Conservation (phyloP, 2,888 invertebrate genomes). For the Cataglyphis rosenhaueri region DNA sequence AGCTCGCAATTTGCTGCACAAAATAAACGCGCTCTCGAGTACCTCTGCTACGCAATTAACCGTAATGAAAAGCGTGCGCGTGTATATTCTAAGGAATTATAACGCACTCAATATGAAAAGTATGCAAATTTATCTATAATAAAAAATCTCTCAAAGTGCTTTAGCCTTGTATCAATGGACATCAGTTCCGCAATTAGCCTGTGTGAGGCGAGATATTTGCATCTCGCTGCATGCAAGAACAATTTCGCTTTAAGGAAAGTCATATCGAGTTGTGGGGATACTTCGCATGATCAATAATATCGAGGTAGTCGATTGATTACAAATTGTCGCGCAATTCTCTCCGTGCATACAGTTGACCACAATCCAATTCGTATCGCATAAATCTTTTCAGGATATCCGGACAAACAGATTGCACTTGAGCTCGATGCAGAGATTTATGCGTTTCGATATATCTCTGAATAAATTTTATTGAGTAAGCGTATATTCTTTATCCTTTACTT, state of each 20-base stretch:
- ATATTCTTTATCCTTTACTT: neutral
- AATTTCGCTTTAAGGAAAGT: conserved; percentile 25
- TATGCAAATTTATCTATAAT: conserved; percentile 28
- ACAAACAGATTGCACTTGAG: conserved; percentile 19
- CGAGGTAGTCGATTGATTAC: conserved; percentile 34
- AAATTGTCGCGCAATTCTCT: neutral
- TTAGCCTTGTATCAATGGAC: neutral
- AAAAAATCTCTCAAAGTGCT: neutral
- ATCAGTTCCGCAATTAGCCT: neutral
- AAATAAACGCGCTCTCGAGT: conserved; percentile 1
- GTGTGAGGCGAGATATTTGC: conserved; percentile 18
- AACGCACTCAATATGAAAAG: neutral
- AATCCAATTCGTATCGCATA: conserved; percentile 18
- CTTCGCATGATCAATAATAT: conserved; percentile 10
- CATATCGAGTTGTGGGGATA: neutral
- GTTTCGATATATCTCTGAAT: conserved; percentile 10
- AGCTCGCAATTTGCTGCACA: neutral
- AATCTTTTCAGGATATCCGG: conserved; percentile 20
- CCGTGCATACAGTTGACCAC: conserved; percentile 6
- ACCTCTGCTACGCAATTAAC: conserved; percentile 4
- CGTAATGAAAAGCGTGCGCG: neutral
- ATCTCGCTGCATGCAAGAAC: conserved; percentile 25
- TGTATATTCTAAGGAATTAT: conserved; percentile 5
- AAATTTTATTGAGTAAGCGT: neutral
- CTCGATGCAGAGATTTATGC: conserved; percentile 1